phyloP scores from a whole-genome alignment of 2,888 invertebrate genomes.

The Mythimna ferrago region DNA sequence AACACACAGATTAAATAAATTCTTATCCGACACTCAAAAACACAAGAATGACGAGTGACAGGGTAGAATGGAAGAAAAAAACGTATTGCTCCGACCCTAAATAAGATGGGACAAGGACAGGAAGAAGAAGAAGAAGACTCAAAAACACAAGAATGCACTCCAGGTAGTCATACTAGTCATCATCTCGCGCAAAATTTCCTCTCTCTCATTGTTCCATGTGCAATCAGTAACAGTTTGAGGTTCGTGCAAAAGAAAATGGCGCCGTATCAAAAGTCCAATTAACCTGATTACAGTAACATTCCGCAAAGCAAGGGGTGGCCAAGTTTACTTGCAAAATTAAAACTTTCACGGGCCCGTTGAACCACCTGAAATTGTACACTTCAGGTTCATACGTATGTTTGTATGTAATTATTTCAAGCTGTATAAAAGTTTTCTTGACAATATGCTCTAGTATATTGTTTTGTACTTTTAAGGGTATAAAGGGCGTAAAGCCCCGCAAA shows the following conservation, averaged over 20 bases:
- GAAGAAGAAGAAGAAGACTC: no score
- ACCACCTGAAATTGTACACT: constrained; percentile 59
- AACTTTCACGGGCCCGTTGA: constrained; percentile 63
- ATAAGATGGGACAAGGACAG: no score
- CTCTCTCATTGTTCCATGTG: constrained; percentile 29
- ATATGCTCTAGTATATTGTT: background rate
- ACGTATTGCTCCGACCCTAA: no score
- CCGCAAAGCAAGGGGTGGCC: constrained; percentile 55
- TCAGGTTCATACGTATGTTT: constrained; percentile 38
- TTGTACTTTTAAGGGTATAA: background rate
- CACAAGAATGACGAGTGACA: no score
- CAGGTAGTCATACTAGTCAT: no score
- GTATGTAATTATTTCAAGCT: constrained; percentile 40
- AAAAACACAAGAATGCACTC: constrained; percentile 6
- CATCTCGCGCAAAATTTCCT: constrained; percentile 5
- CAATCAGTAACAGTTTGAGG: constrained; percentile 44
- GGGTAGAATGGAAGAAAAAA: no score
- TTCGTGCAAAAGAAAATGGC: constrained; percentile 61
- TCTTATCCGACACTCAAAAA: background rate
- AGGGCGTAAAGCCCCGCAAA: no score
- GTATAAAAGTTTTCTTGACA: background rate
- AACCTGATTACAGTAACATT: constrained; percentile 71
- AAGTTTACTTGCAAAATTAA: constrained; percentile 73
- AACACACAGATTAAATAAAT: background rate
- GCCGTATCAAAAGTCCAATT: constrained; percentile 71